phyloP scores from a whole-genome alignment of 2,888 invertebrate species.

The Phyllotreta cruciferae region DNA sequence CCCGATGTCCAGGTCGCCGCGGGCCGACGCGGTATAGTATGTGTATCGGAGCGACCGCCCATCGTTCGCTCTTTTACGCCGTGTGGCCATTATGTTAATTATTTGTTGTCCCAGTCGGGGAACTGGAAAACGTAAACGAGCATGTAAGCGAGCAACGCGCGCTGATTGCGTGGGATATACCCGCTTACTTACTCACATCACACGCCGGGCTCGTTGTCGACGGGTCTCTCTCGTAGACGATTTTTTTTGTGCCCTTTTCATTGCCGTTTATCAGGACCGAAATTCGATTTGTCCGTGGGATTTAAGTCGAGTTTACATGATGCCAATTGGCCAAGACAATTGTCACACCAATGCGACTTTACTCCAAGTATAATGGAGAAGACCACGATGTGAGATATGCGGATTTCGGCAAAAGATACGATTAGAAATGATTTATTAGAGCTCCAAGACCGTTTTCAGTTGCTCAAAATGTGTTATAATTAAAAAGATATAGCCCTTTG shows the following conservation, averaged over 20 bases:
- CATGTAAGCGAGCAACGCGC: conserved; percentile 40
- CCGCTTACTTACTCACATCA: background rate
- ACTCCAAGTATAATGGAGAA: no score
- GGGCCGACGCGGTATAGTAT: no score
- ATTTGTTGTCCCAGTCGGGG: conserved; percentile 40
- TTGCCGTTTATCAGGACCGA: conserved; percentile 6
- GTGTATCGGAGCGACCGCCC: conserved; percentile 13
- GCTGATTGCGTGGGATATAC: conserved; percentile 43
- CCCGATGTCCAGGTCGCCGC: no score
- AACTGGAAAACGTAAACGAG: conserved; percentile 35
- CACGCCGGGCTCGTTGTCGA: conserved; percentile 3
- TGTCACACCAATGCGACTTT: no score
- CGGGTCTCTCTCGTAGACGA: conserved; percentile 19
- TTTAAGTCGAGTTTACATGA: no score
- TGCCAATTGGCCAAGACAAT: no score
- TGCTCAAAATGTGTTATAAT: no score
- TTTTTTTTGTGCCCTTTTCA: conserved; percentile 21
- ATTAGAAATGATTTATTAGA: no score
- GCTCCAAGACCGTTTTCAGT: no score
- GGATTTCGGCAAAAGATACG: no score
- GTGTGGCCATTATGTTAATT: conserved; percentile 37
- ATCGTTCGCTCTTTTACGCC: conserved; percentile 22
- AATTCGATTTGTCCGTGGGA: conserved; percentile 1
- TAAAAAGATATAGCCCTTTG: no score
- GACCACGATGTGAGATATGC: no score